Evolutionary conservation across 2,888 invertebrate species (phyloP).

Genomic region (Tridacna gigas): DNA sequence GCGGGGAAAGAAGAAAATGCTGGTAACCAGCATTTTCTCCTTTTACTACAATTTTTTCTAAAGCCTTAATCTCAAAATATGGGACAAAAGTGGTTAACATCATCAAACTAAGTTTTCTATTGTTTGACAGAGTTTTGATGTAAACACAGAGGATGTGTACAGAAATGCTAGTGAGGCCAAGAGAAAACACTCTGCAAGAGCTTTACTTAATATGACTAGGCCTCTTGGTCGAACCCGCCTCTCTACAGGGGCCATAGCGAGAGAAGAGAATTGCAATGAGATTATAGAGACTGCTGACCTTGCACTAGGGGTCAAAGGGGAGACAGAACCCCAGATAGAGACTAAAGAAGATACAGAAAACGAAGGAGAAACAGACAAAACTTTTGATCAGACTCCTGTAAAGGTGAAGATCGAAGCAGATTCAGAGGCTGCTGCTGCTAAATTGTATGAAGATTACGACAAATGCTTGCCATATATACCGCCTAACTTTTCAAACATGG

Average conservation of each 20-base stretch:
- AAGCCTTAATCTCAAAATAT: no score
- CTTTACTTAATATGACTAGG: conserved; percentile 28
- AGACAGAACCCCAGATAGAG: neutral
- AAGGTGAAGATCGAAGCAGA: neutral
- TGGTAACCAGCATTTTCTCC: no score
- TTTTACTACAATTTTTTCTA: no score
- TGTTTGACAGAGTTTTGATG: conserved; percentile 50
- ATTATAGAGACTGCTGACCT: conserved; percentile 10
- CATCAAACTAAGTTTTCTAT: neutral
- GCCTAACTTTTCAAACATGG: conserved; percentile 50
- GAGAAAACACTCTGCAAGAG: conserved; percentile 34
- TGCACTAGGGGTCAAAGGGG: conserved; percentile 6
- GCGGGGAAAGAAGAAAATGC: no score
- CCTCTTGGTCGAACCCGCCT: conserved; percentile 4
- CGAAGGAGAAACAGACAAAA: neutral
- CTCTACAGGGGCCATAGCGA: neutral
- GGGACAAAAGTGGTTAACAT: no score
- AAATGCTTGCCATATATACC: conserved; percentile 55
- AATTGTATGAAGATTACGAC: conserved; percentile 19
- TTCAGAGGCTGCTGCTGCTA: neutral
- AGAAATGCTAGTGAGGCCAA: conserved; percentile 38
- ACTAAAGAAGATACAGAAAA: neutral
- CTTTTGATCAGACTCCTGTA: neutral
- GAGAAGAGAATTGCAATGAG: neutral
- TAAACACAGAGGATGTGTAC: conserved; percentile 36